Evolutionary conservation across 2,888 invertebrate genomes (phyloP), one percentile per base, ranked within the genome.

Genomic region (Eurois occulta): DNA sequence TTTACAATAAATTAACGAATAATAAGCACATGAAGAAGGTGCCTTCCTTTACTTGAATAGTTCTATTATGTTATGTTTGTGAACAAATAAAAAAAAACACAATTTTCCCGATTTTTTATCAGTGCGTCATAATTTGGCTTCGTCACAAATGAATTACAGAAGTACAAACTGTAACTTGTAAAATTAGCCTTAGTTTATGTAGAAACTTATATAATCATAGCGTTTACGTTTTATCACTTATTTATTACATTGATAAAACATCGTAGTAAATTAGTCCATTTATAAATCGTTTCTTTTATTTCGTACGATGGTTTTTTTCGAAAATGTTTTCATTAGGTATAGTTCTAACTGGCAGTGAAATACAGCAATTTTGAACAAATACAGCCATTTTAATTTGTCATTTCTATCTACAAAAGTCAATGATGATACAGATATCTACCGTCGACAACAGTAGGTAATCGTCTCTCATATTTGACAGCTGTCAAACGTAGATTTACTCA

Each of bases 271-370:
- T 41, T 41, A 41, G 0, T 41, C 41, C 41, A 4, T 41, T 41
- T 41, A 41, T 24, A 52, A 24, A 8, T 8, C 24, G 8, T 52
- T 24, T 24, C 48, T 52, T 52, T 52, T 52, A 24, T n/a, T 55
- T 43, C 16, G 43, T 16, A 52, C 24, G 52, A 24, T 52, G 52
- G 16, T 21, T 48, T 48, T 48, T 48, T 46, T 46, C 5, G 46
- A 46, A 18, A 4, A 18, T 16, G 6, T 46, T 46, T 46, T 46
- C 46, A 18, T 16, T 18, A n/a, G n/a, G n/a, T n/a, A 46, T 18
- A 46, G 4, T 46, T 46, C 46, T 18, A 96, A 96, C 77, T 46
- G 46, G 46, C 5, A 18, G 18, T 46, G 16, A 0, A 43, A 43
- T 43, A n/a, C n/a, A n/a, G n/a, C n/a, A n/a, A n/a, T n/a, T n/a